Evolutionary conservation across 2,797 vertebrate species (phyloP).

Genomic region (Heterohyrax brucei): DNA sequence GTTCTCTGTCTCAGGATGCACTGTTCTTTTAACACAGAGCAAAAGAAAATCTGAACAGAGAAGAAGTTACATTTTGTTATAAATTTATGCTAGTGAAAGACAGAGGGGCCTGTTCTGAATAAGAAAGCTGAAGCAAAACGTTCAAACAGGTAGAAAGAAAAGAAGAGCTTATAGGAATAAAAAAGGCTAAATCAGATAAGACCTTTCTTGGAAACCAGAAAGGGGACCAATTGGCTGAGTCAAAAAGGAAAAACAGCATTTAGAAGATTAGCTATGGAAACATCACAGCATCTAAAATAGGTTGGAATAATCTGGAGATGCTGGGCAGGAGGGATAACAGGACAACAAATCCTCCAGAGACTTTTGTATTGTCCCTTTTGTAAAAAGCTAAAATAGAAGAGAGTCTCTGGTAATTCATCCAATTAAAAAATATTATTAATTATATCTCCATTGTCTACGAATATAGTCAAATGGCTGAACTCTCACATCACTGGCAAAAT

Average conservation of each 20-base stretch:
- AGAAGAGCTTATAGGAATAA: constrained; percentile 51
- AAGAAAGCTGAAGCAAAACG: constrained; percentile 62
- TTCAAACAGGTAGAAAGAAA: constrained; percentile 69
- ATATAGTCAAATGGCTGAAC: not conserved
- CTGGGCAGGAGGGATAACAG: not conserved
- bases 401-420: not conserved
- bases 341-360: not conserved
- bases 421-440: constrained; percentile 54
- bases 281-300: constrained; percentile 38
- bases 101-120: constrained; percentile 69
- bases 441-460: not conserved
- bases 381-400: constrained; percentile 40
- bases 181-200: constrained; percentile 68
- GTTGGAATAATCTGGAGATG: constrained; percentile 1
- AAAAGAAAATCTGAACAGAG: constrained; percentile 65
- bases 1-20: constrained; percentile 24
- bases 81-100: constrained; percentile 74
- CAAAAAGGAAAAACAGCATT: constrained; percentile 56
- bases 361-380: not conserved
- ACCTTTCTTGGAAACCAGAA: constrained; percentile 55
- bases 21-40: constrained; percentile 56
- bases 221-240: constrained; percentile 51
- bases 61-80: constrained; percentile 73
- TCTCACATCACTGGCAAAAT: not conserved
- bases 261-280: constrained; percentile 64